phyloP scores from a whole-genome alignment of 2,797 vertebrate species.

The Zenarchopterus dispar region DNA sequence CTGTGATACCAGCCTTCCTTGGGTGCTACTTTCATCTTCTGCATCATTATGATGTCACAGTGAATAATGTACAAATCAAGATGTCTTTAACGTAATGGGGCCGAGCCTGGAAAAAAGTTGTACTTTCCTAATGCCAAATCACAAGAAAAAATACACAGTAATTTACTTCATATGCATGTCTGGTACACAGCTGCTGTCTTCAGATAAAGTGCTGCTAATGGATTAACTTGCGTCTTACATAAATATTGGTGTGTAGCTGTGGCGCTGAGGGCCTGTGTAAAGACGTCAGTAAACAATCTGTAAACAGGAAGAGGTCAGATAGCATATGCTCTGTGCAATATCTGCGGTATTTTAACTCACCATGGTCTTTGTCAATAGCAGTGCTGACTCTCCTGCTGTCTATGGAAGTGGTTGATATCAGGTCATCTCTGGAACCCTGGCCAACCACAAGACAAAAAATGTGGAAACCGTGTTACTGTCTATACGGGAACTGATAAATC shows the following conservation, averaged over 20 bases:
- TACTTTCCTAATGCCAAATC: neutral
- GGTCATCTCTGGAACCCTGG: conserved; percentile 91
- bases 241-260: neutral
- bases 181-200: conserved; percentile 16
- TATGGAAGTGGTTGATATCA: conserved; percentile 79
- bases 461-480: neutral
- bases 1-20: neutral
- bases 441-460: conserved; percentile 22
- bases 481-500: no score
- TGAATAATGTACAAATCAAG: neutral
- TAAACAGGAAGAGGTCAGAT: conserved; percentile 50
- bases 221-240: conserved; percentile 3
- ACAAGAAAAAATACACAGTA: conserved; percentile 5
- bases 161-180: neutral
- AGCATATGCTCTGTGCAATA: neutral
- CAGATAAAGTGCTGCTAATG: conserved; percentile 42
- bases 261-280: neutral
- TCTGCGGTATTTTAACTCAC: conserved; percentile 71
- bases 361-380: conserved; percentile 86
- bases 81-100: neutral
- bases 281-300: conserved; percentile 10
- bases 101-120: neutral
- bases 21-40: neutral
- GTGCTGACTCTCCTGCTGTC: conserved; percentile 87
- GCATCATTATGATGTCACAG: neutral